Evolutionary conservation across 2,888 invertebrate species (phyloP).

Genomic region (Dasypolia templi): DNA sequence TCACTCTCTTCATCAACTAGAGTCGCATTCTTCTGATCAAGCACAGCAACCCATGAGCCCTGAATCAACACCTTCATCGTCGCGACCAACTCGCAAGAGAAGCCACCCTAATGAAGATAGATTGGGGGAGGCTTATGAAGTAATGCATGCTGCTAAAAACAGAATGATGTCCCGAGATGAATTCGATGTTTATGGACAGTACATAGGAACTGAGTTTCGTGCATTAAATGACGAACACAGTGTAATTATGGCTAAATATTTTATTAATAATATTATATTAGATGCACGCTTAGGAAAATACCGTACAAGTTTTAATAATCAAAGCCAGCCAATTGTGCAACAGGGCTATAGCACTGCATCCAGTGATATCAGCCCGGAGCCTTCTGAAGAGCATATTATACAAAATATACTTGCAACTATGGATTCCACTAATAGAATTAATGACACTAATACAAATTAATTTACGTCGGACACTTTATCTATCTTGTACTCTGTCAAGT

Average conservation of each 20-base stretch:
- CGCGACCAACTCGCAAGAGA: constrained; percentile 48
- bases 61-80: constrained; percentile 47
- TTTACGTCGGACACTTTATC: constrained; percentile 40
- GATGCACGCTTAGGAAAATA: constrained; percentile 58
- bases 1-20: constrained; percentile 48
- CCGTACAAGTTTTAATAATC: constrained; percentile 26
- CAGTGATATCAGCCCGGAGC: constrained; percentile 40
- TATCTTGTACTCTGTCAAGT: constrained; percentile 35
- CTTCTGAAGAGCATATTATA: constrained; percentile 51
- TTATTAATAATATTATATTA: constrained; percentile 58
- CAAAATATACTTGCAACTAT: constrained; percentile 50
- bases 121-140: constrained; percentile 35
- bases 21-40: constrained; percentile 46
- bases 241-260: constrained; percentile 58
- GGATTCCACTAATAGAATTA: constrained; percentile 44
- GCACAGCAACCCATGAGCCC: constrained; percentile 34
- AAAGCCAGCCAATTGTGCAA: neutral
- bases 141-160: constrained; percentile 55
- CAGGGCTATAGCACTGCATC: constrained; percentile 34
- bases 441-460: constrained; percentile 46
- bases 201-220: constrained; percentile 58
- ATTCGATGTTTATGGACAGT: constrained; percentile 59
- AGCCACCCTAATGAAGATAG: constrained; percentile 9
- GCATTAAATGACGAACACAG: constrained; percentile 56
- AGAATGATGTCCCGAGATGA: constrained; percentile 52